Conservation (phyloP, 1,140 invertebrate species). For the Drosophila pachea region DNA sequence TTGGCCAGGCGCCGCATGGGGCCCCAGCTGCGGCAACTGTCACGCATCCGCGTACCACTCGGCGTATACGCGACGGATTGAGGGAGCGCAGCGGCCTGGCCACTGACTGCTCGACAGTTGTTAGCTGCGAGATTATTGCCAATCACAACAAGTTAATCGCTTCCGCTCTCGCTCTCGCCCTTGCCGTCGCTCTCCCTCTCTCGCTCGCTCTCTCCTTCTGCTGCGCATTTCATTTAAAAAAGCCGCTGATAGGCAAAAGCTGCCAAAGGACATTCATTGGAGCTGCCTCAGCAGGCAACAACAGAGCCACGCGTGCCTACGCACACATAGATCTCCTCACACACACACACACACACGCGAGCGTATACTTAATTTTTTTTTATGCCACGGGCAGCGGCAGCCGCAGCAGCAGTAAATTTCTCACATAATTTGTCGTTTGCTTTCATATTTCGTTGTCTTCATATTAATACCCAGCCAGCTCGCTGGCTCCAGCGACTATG, state of each 20-base stretch:
- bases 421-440: constrained; percentile 59
- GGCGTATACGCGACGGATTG: constrained; percentile 20
- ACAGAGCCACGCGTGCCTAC: constrained; percentile 1
- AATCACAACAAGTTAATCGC: constrained; percentile 36
- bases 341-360: constrained; percentile 8
- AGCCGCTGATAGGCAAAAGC: constrained; percentile 23
- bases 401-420: constrained; percentile 43
- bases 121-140: constrained; percentile 20
- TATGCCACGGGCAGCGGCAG: constrained; percentile 12
- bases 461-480: not conserved
- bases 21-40: not conserved
- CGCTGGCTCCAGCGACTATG: too few species aligned
- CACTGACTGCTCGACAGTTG: too few species aligned
- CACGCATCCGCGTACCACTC: not conserved
- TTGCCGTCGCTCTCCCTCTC: not conserved
- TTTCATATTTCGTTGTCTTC: constrained; percentile 31
- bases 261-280: constrained; percentile 38
- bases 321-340: not conserved
- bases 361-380: constrained; percentile 15
- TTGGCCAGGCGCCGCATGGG: constrained; percentile 13
- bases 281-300: constrained; percentile 10
- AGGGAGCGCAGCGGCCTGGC: not conserved
- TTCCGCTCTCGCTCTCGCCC: not conserved
- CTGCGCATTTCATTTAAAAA: not conserved
- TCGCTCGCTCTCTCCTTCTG: constrained; percentile 12